phyloP scores from a whole-genome alignment of 2,797 vertebrate species.

The Urosaurus nigricauda region DNA sequence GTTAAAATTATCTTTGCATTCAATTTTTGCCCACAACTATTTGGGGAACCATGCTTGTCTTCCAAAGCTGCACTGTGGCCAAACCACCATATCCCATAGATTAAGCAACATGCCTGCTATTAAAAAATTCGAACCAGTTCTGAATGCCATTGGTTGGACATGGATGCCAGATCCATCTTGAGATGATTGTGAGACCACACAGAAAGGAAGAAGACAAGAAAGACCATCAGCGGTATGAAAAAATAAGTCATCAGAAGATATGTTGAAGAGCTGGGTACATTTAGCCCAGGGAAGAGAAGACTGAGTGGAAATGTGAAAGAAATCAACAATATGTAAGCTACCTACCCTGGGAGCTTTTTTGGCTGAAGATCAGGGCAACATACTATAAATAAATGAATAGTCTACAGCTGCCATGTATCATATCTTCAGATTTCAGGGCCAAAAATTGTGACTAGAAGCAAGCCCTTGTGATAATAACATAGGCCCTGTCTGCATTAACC shows the following conservation, averaged over 20 bases:
- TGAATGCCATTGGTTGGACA: neutral
- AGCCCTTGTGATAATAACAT: too few species aligned
- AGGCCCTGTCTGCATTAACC: too few species aligned
- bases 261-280: neutral
- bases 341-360: too few species aligned
- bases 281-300: neutral
- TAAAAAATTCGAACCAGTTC: neutral
- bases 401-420: too few species aligned
- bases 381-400: too few species aligned
- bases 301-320: neutral
- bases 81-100: neutral
- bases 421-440: too few species aligned
- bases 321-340: too few species aligned
- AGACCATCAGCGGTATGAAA: neutral
- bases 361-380: too few species aligned
- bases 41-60: neutral
- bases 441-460: too few species aligned
- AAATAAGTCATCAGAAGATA: neutral
- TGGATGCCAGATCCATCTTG: neutral
- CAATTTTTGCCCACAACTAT: constrained; percentile 11
- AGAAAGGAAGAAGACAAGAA: neutral
- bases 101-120: neutral
- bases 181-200: neutral
- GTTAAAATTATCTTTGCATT: neutral
- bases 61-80: neutral